Conservation (phyloP, 2,888 invertebrate species). For the Choreutis nemorana region DNA sequence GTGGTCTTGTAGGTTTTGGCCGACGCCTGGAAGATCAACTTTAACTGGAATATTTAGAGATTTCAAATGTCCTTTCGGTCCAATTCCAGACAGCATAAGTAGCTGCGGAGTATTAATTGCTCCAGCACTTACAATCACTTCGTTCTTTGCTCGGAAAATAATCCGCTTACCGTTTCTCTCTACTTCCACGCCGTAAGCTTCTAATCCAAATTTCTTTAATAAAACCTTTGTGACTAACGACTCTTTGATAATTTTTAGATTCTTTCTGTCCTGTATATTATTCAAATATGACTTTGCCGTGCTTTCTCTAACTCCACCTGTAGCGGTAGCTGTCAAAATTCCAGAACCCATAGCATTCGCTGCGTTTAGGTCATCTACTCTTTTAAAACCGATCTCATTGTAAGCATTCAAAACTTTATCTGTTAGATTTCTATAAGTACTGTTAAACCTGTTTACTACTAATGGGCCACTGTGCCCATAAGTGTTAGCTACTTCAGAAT, state of each 20-base stretch:
- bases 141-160: constrained; percentile 24
- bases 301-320: constrained; percentile 49
- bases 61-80: constrained; percentile 29
- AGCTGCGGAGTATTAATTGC: constrained; percentile 39
- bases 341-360: constrained; percentile 53
- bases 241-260: constrained; percentile 44
- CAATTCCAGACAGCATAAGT: constrained; percentile 56
- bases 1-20: constrained; percentile 65
- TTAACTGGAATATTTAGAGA: constrained; percentile 32
- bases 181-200: constrained; percentile 40
- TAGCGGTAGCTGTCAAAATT: constrained; percentile 44
- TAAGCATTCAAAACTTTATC: constrained; percentile 34
- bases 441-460: constrained; percentile 44
- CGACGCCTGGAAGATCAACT: constrained; percentile 49
- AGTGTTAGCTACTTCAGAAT: constrained; percentile 17
- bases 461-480: constrained; percentile 54
- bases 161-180: constrained; percentile 22
- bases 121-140: constrained; percentile 40
- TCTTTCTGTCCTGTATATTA: constrained; percentile 20
- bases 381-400: constrained; percentile 43
- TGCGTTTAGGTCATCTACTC: constrained; percentile 40
- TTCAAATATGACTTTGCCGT: constrained; percentile 53
- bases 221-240: constrained; percentile 54
- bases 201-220: constrained; percentile 41
- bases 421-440: constrained; percentile 29